Evolutionary conservation across 1,140 invertebrate genomes (phyloP).

Genomic region (Brachionus asplanchnoidis): DNA sequence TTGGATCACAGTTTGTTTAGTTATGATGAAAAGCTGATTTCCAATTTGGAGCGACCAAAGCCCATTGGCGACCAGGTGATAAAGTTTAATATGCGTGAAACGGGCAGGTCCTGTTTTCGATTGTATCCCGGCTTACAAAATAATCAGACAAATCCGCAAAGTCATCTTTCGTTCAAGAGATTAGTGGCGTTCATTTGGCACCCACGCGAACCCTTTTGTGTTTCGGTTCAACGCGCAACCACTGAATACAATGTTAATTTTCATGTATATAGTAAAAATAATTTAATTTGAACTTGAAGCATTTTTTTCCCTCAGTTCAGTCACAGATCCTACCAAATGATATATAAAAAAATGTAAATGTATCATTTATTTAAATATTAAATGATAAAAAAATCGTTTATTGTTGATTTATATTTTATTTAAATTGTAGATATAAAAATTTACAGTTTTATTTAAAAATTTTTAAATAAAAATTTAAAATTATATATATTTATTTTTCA

Average conservation of each 20-base stretch:
- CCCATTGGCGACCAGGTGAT: conserved; percentile 87
- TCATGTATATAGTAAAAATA: conserved; percentile 63
- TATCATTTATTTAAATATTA: neutral
- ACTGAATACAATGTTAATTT: conserved; percentile 94
- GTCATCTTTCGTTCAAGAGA: conserved; percentile 63
- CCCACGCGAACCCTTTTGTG: conserved; percentile 88
- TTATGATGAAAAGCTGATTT: conserved; percentile 93
- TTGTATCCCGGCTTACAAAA: conserved; percentile 72
- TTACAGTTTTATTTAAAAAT: neutral
- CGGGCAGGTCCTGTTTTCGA: conserved; percentile 78
- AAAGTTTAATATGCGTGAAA: conserved; percentile 81
- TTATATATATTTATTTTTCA: too few species aligned
- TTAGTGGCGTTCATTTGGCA: conserved; percentile 97
- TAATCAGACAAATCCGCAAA: conserved; percentile 45
- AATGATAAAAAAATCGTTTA: neutral
- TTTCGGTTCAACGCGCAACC: conserved; percentile 88
- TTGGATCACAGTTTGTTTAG: conserved; percentile 84
- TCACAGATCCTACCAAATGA: neutral
- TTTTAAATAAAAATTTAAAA: neutral
- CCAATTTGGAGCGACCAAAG: conserved; percentile 87
- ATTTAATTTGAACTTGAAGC: neutral
- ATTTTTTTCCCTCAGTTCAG: neutral
- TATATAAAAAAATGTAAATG: neutral
- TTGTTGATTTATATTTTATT: neutral
- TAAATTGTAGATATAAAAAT: conserved; percentile 19